Percentiles rank a stretch among this genome's conserved stretches.
Conservation (phyloP, 2,888 invertebrate genomes). For the Catocala fraxini region DNA sequence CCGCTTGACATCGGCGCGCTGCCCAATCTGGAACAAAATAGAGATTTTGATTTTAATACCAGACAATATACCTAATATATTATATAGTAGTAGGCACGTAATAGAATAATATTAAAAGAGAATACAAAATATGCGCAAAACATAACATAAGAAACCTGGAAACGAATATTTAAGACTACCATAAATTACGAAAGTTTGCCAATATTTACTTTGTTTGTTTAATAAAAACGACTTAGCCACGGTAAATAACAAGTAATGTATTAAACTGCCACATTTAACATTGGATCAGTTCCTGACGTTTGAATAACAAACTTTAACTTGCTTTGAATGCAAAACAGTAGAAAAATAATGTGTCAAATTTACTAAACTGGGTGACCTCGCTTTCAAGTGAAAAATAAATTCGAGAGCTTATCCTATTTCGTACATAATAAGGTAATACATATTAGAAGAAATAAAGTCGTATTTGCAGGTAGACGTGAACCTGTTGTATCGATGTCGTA, state of each 20-base stretch:
- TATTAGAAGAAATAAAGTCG: slow-evolving; percentile 22
- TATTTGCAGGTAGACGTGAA: slow-evolving; percentile 46
- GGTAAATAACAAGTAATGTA: slow-evolving; percentile 16
- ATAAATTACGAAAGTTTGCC: not conserved
- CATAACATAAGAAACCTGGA: too few species aligned
- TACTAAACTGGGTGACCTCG: slow-evolving; percentile 42
- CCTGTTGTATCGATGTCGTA: slow-evolving; percentile 38
- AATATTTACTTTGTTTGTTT: not conserved
- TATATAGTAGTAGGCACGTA: too few species aligned
- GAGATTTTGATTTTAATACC: not conserved
- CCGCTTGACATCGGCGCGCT: slow-evolving; percentile 86
- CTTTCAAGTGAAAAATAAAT: slow-evolving; percentile 33
- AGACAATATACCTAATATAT: too few species aligned
- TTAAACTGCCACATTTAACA: slow-evolving; percentile 28
- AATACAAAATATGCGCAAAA: too few species aligned
- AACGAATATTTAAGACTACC: too few species aligned
- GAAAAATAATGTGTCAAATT: slow-evolving; percentile 44
- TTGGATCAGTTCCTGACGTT: slow-evolving; percentile 37
- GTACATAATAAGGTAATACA: slow-evolving; percentile 13
- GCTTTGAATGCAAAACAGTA: slow-evolving; percentile 19
- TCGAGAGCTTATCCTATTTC: slow-evolving; percentile 17
- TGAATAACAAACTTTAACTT: slow-evolving; percentile 17
- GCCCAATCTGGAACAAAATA: slow-evolving; percentile 78
- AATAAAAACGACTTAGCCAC: not conserved
- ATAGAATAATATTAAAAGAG: too few species aligned